Evolutionary conservation across 2,113 vertebrate genomes (phyloP).

Genomic region (Notothenia coriiceps): DNA sequence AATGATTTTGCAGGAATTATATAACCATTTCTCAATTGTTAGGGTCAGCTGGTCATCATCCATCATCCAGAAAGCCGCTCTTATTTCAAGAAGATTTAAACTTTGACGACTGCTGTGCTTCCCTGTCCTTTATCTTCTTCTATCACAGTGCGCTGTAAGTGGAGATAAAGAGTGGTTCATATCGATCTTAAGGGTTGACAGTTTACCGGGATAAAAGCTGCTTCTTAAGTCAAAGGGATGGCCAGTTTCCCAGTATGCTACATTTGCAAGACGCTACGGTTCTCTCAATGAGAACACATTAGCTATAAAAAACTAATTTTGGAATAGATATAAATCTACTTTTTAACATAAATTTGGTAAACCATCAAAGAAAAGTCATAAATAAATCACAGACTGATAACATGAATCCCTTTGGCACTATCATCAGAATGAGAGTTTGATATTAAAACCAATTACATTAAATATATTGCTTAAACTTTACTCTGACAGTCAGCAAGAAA

Average conservation of each 20-base stretch:
- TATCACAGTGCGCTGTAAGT: slow-evolving; percentile 46
- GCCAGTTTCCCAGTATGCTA: slow-evolving; percentile 13
- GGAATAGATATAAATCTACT: background rate
- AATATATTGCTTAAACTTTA: slow-evolving; percentile 64
- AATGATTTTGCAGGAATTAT: background rate
- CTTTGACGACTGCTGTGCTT: slow-evolving; percentile 34
- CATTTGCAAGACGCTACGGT: slow-evolving; percentile 12
- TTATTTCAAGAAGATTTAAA: slow-evolving; percentile 41
- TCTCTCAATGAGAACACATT: background rate
- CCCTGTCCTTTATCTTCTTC: slow-evolving; percentile 31
- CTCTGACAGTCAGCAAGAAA: slow-evolving; percentile 57
- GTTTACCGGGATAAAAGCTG: slow-evolving; percentile 51
- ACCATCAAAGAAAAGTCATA: background rate
- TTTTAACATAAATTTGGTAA: background rate
- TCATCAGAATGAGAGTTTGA: slow-evolving; percentile 52
- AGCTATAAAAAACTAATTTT: background rate
- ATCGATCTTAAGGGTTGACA: slow-evolving; percentile 58
- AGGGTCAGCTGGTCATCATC: slow-evolving; percentile 32
- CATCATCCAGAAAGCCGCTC: slow-evolving; percentile 37
- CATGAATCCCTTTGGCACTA: slow-evolving; percentile 12
- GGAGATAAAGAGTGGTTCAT: slow-evolving; percentile 38
- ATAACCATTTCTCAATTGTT: slow-evolving; percentile 21
- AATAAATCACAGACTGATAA: slow-evolving; percentile 18
- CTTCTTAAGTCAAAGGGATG: slow-evolving; percentile 36
- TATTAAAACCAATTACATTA: slow-evolving; percentile 74